A percentile compares a stretch with the other conserved stretches of the same genome.
Conservation (phyloP, 2,797 vertebrate species). For the Phataginus tricuspis region DNA sequence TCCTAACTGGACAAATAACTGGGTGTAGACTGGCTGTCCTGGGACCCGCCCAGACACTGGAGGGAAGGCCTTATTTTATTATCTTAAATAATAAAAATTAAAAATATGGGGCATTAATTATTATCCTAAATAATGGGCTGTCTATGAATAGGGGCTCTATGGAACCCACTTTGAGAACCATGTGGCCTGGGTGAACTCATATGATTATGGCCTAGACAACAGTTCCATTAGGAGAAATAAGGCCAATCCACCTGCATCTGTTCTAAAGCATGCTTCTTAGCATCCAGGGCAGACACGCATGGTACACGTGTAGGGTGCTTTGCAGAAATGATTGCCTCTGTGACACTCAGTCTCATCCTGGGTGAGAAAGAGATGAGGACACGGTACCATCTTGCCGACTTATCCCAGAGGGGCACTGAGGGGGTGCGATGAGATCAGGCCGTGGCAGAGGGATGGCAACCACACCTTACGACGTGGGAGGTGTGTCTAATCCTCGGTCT, state of each 20-base stretch:
- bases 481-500: neutral
- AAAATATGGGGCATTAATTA: no score
- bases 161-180: neutral
- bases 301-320: fast-evolving
- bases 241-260: fast-evolving
- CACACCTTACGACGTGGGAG: fast-evolving
- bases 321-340: neutral
- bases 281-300: neutral
- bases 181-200: neutral
- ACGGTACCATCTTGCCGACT: neutral
- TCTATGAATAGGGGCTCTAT: neutral
- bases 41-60: neutral
- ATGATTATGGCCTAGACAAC: fast-evolving
- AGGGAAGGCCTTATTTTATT: neutral
- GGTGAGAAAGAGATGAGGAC: neutral
- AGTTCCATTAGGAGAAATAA: neutral
- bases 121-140: neutral
- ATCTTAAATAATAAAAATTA: neutral
- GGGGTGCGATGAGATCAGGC: neutral
- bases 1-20: neutral
- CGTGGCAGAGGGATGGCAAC: fast-evolving
- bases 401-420: neutral
- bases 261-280: neutral
- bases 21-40: neutral
- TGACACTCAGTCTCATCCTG: neutral